A percentile compares a stretch with the other conserved stretches of the same genome.
These are phyloP conservation scores for Pseudococcus longispinus DNA, from an alignment of 2,888 invertebrate species.

Conservation along the genomic window DNA sequence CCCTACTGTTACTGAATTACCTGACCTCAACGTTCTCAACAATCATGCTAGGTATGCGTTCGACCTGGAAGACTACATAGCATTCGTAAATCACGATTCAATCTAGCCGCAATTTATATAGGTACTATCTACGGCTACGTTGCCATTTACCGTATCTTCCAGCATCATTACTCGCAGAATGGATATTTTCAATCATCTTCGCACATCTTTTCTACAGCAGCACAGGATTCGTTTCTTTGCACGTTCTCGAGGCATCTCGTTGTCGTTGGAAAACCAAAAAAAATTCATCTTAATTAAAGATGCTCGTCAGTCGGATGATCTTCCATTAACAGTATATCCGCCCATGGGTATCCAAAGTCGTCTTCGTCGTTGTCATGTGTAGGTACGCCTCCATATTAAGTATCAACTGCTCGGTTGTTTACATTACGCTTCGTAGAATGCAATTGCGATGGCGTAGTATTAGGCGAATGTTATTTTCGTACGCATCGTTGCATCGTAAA, in stretches of 20 bases:
- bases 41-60: conserved; percentile 48
- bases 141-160: conserved; percentile 15
- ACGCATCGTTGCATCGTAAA: neutral
- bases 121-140: neutral
- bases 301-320: neutral
- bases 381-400: neutral
- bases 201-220: neutral
- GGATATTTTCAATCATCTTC: neutral
- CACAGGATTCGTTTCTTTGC: neutral
- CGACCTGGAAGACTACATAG: conserved; percentile 43
- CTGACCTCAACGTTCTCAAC: conserved; percentile 49
- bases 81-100: conserved; percentile 51
- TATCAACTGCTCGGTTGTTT: neutral
- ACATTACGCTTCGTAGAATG: neutral
- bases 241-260: neutral
- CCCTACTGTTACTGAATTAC: conserved; percentile 47
- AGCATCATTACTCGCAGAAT: neutral
- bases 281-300: neutral
- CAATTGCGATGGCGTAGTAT: neutral
- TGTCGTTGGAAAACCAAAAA: neutral
- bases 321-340: conserved; percentile 27
- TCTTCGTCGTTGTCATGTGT: neutral
- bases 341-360: neutral
- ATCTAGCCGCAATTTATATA: conserved; percentile 32
- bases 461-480: conserved; percentile 7